These are phyloP conservation scores for Rynchops niger DNA, from an alignment of 2,113 vertebrate species.

Conservation along the genomic window DNA sequence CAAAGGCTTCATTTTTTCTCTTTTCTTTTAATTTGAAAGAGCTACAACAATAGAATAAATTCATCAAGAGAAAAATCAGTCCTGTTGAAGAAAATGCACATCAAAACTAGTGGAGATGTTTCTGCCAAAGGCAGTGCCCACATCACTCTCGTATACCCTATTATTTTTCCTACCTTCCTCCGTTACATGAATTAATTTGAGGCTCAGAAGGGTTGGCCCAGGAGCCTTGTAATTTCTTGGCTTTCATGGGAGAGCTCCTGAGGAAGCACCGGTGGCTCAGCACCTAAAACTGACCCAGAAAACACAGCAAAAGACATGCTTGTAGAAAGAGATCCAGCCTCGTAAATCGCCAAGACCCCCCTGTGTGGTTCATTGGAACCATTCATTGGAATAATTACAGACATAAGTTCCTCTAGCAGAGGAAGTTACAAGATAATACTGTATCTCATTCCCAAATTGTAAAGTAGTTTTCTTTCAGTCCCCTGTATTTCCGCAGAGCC, in stretches of 20 bases:
- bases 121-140: constrained; percentile 5
- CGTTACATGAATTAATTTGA: neutral
- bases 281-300: neutral
- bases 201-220: neutral
- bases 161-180: neutral
- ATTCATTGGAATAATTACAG: neutral
- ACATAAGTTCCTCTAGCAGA: neutral
- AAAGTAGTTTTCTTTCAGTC: neutral
- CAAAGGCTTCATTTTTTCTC: constrained; percentile 34
- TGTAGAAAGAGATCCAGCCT: neutral
- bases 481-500: neutral
- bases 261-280: neutral
- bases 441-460: neutral
- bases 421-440: neutral
- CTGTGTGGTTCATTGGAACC: neutral
- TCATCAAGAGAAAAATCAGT: constrained; percentile 34
- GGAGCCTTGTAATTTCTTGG: neutral
- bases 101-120: neutral
- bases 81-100: neutral
- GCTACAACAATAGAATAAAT: constrained; percentile 58
- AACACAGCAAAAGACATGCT: neutral
- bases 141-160: neutral
- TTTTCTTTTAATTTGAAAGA: constrained; percentile 63
- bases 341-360: neutral
- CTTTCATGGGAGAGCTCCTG: neutral